phyloP scores from a whole-genome alignment of 2,888 invertebrate genomes.

The Syritta pipiens region DNA sequence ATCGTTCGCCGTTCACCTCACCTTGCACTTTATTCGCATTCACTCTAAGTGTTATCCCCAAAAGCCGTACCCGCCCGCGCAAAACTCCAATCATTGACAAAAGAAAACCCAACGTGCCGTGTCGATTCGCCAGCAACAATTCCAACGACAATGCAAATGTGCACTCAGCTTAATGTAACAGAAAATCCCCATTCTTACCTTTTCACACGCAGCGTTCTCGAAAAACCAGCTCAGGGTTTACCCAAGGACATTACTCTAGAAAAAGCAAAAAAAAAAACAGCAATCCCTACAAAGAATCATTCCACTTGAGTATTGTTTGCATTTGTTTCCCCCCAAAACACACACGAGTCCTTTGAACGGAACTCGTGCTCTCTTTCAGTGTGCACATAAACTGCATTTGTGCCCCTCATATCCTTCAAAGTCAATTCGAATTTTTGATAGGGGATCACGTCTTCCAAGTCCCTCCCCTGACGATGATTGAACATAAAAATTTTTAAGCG shows the following conservation, averaged over 20 bases:
- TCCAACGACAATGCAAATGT: slow-evolving; percentile 26
- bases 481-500: slow-evolving; percentile 48
- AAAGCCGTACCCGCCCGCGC: too few species aligned
- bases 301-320: slow-evolving; percentile 38
- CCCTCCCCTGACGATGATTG: slow-evolving; percentile 33
- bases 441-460: slow-evolving; percentile 43
- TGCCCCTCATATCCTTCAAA: slow-evolving; percentile 49
- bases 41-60: too few species aligned
- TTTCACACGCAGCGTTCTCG: background rate
- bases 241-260: slow-evolving; percentile 31
- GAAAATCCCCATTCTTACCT: slow-evolving; percentile 31
- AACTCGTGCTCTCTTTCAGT: slow-evolving; percentile 29
- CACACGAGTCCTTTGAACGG: slow-evolving; percentile 15
- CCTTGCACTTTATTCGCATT: too few species aligned
- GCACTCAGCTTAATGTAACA: slow-evolving; percentile 12
- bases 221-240: slow-evolving; percentile 24
- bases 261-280: too few species aligned
- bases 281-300: slow-evolving; percentile 36
- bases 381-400: slow-evolving; percentile 56
- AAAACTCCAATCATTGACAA: too few species aligned
- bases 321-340: slow-evolving; percentile 15
- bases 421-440: slow-evolving; percentile 50
- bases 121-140: slow-evolving; percentile 18
- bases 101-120: slow-evolving; percentile 15
- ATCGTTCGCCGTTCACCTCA: too few species aligned